These are phyloP conservation scores for Ostrea denselamellosa DNA, from an alignment of 1,140 invertebrate species.

Conservation along the genomic window DNA sequence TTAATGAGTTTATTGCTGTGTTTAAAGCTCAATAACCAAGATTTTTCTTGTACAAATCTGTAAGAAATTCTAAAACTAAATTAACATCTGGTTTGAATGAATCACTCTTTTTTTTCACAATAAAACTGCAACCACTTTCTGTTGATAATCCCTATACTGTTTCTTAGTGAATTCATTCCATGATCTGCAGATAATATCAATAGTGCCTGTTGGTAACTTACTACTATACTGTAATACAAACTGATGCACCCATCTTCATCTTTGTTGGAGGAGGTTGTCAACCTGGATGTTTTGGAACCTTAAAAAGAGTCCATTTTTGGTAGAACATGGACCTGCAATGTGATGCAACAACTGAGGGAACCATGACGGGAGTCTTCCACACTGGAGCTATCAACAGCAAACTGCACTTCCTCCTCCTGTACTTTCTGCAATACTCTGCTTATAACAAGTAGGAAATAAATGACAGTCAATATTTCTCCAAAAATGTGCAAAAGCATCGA, in stretches of 20 bases:
- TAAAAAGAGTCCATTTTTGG: conserved; percentile 28
- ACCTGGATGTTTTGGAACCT: conserved; percentile 43
- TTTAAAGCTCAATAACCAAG: conserved; percentile 38
- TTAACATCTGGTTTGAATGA: conserved; percentile 34
- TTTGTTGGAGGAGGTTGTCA: conserved; percentile 32
- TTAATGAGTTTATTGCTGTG: conserved; percentile 31
- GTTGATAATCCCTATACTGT: conserved; percentile 47
- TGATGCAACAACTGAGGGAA: conserved; percentile 51
- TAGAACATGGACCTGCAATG: conserved; percentile 34
- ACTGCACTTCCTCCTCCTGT: conserved; percentile 31
- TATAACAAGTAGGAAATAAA: conserved; percentile 55
- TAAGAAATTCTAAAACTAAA: conserved; percentile 17
- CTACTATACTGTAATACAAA: conserved; percentile 44
- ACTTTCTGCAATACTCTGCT: conserved; percentile 48
- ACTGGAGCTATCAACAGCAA: conserved; percentile 46
- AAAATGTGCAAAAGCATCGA: conserved; percentile 56
- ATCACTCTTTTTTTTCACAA: conserved; percentile 43
- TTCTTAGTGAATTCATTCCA: conserved; percentile 47
- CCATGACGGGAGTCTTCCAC: conserved; percentile 53
- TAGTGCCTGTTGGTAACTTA: conserved; percentile 22
- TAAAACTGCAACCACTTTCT: conserved; percentile 49
- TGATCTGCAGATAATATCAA: conserved; percentile 38
- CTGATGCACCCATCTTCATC: conserved; percentile 35
- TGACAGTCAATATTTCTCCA: conserved; percentile 51
- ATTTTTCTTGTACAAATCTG: not conserved